phyloP scores from a whole-genome alignment of 1,140 invertebrate species.

The Drosophila ambigua region DNA sequence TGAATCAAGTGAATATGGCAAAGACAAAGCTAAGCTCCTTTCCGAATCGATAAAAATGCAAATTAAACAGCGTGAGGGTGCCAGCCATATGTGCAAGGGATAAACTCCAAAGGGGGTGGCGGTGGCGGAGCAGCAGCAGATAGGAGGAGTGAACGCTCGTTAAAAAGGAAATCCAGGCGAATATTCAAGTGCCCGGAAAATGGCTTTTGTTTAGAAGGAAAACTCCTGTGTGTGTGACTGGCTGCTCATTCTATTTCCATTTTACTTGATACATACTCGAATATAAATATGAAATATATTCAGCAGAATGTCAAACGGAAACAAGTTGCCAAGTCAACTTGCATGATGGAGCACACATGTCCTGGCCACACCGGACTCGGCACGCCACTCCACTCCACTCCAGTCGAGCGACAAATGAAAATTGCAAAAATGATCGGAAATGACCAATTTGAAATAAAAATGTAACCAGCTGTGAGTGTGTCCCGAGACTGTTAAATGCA shows the following conservation, averaged over 20 bases:
- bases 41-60: constrained; percentile 79
- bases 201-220: constrained; percentile 70
- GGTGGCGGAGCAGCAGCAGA: background rate
- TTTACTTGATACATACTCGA: background rate
- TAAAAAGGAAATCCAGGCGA: constrained; percentile 53
- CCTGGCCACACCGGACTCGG: constrained; percentile 20
- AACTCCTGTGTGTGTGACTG: constrained; percentile 6
- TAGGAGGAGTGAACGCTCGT: constrained; percentile 39
- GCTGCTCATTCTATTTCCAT: background rate
- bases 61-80: constrained; percentile 68
- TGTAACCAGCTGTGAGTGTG: constrained; percentile 38
- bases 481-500: background rate
- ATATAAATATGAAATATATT: constrained; percentile 59
- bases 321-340: constrained; percentile 61
- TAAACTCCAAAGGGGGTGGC: constrained; percentile 1
- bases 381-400: constrained; percentile 7
- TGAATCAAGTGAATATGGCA: constrained; percentile 55
- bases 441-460: constrained; percentile 80
- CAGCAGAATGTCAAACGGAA: constrained; percentile 68
- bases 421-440: constrained; percentile 77
- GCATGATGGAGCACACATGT: constrained; percentile 72
- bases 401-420: constrained; percentile 75
- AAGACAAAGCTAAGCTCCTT: constrained; percentile 75
- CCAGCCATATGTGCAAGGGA: constrained; percentile 45
- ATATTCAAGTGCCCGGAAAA: constrained; percentile 72